Percentiles rank a stretch among this genome's conserved stretches.
These are phyloP conservation scores for Cranoglanis bouderius DNA, from an alignment of 2,113 vertebrate species.

Conservation along the genomic window DNA sequence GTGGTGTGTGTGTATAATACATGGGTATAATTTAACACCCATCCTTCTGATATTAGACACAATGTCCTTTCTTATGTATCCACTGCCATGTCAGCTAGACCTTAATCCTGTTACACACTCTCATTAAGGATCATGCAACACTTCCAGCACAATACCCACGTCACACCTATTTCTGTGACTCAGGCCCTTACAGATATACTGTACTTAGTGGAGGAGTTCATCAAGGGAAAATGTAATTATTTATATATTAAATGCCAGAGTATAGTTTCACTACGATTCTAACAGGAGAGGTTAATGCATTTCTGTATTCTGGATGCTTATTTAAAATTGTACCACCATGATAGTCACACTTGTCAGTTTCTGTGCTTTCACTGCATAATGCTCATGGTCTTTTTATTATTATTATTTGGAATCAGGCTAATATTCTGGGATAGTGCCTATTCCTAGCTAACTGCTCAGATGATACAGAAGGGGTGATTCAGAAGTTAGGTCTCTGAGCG, in stretches of 20 bases:
- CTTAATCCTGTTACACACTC: constrained; percentile 35
- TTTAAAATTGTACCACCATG: background rate
- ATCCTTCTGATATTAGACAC: background rate
- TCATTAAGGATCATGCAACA: constrained; percentile 5
- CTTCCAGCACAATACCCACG: background rate
- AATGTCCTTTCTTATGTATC: background rate
- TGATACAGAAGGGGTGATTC: background rate
- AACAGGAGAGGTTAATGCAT: background rate
- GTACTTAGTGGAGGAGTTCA: background rate
- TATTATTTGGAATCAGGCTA: background rate
- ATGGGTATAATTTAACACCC: background rate
- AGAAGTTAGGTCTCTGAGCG: background rate
- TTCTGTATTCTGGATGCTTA: background rate
- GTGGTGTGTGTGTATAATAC: background rate
- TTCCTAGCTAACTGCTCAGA: background rate
- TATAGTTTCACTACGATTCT: background rate
- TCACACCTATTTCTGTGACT: background rate
- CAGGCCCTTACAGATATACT: background rate
- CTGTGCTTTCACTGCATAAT: background rate
- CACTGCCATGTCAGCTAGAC: constrained; percentile 6
- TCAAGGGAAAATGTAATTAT: background rate
- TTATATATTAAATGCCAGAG: background rate
- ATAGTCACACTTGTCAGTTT: background rate
- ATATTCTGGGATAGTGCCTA: background rate
- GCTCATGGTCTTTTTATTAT: background rate